Evolutionary conservation across 92 coral and sea anemone species (phyloP), one percentile per base, ranked within the genome.

Genomic region (Porites rus): DNA sequence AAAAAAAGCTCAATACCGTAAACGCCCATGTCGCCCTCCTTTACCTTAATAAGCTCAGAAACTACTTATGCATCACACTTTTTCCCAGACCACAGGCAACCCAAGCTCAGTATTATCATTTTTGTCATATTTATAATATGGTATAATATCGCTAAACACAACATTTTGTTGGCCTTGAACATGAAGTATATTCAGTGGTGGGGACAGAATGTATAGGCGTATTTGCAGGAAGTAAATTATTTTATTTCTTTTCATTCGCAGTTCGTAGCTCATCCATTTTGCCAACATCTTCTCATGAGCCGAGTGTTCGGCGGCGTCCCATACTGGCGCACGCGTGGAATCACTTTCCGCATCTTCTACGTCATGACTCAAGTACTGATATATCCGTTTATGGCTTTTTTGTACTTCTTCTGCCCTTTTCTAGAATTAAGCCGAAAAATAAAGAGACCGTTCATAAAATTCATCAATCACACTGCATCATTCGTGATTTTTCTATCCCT

Each of bases 201-300:
- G 11, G 11, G 3, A 10, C 17, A 56, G 61, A 56, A 56, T 7
- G 61, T 56, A 1, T 54, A 9, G 12, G 60, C 1, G 60, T 9
- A 7, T 9, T 54, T 13, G 60, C 60, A 10, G 16, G 12, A 56
- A 10, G 12, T 79, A 19, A 72, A 60, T 22, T 22, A 14, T 52
- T 17, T 17, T n/a, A 9, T 21, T 62, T 60, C 11, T 46, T 69
- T 22, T 70, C 64, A 61, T 10, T 88, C 87, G 21, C 65, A 96
- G 99, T 96, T 96, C 72, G 98, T 95, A n/a, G 99, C 99, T 22
- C 99, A 96, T 71, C 98, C 98, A 4, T 95, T 91, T 92, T 92
- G 97, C 53, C 98, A 97, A 63, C 98, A 97, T 60, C 94, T 97
- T 20, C 80, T 95, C 17, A 97, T 97, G 99, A 89, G 93, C 20